These are phyloP conservation scores for Mobula birostris DNA, from an alignment of 2,113 vertebrate species.

Conservation along the genomic window DNA sequence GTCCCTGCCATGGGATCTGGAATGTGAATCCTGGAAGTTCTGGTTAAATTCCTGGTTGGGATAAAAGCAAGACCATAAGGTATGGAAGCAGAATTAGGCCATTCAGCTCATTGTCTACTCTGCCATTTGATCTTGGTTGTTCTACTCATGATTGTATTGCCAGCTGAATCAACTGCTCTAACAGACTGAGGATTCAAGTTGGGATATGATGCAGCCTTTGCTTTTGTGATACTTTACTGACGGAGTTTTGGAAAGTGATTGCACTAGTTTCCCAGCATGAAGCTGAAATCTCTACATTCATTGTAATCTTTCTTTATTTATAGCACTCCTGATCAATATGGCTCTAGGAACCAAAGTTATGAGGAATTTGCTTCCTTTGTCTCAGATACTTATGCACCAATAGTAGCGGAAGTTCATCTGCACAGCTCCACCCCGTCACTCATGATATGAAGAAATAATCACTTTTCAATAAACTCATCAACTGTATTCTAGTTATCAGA, in stretches of 20 bases:
- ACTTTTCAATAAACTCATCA: background rate
- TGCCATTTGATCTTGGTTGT: too few species aligned
- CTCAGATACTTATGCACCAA: background rate
- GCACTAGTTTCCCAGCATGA: background rate
- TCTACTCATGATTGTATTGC: background rate
- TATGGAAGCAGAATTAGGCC: too few species aligned
- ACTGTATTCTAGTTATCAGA: too few species aligned
- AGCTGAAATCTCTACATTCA: background rate
- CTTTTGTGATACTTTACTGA: background rate
- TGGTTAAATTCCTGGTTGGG: background rate
- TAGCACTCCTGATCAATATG: background rate
- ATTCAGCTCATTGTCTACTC: too few species aligned
- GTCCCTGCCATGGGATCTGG: background rate
- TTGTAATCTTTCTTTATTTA: background rate
- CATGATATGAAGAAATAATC: background rate
- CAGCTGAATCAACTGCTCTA: background rate
- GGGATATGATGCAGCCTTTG: background rate
- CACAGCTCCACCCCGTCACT: background rate
- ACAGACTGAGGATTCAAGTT: background rate
- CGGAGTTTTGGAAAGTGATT: background rate
- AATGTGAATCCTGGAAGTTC: background rate
- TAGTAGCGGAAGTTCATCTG: background rate
- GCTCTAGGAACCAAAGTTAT: slow-evolving; percentile 2
- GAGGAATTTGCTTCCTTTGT: slow-evolving; percentile 27
- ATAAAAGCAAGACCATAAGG: too few species aligned